Percentiles rank a stretch among this genome's conserved stretches.
phyloP scores from a whole-genome alignment of 2,888 invertebrate genomes.

The Lepidochrysops patricia region DNA sequence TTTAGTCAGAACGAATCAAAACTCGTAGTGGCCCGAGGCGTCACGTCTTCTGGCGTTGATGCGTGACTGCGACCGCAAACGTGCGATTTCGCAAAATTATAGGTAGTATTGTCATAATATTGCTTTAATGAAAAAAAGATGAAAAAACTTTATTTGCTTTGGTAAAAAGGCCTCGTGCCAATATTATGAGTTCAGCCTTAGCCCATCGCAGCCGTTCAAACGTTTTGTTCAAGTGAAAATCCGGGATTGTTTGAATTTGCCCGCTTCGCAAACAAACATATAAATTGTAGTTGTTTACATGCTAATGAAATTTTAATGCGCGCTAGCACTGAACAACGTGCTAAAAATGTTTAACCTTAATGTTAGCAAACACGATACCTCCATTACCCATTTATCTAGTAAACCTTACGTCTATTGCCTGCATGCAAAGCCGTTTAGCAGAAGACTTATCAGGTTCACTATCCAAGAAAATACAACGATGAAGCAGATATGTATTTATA shows the following conservation, averaged over 20 bases:
- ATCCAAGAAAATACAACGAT: background rate
- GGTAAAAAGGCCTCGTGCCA: too few species aligned
- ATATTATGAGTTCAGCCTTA: too few species aligned
- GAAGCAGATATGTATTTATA: background rate
- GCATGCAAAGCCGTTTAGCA: slow-evolving; percentile 17
- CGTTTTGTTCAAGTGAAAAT: background rate
- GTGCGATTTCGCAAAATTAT: too few species aligned
- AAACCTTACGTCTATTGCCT: slow-evolving; percentile 17
- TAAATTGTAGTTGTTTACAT: slow-evolving; percentile 12
- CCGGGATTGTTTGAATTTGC: background rate
- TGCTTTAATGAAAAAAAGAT: too few species aligned
- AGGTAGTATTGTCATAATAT: too few species aligned
- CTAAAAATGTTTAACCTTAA: slow-evolving; percentile 19
- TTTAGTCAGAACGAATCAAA: too few species aligned
- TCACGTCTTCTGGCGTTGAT: too few species aligned
- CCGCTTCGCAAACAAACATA: slow-evolving; percentile 4
- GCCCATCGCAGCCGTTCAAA: background rate
- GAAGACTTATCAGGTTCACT: background rate
- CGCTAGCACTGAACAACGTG: slow-evolving; percentile 12
- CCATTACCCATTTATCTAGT: slow-evolving; percentile 20
- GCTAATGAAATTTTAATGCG: slow-evolving; percentile 11
- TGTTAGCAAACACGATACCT: slow-evolving; percentile 18
- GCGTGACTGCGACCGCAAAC: too few species aligned
- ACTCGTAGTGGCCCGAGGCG: too few species aligned
- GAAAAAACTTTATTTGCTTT: too few species aligned